Percentiles rank a stretch among this genome's conserved stretches.
phyloP scores from a whole-genome alignment of 2,888 invertebrate species.

The Acrocera orbiculus region DNA sequence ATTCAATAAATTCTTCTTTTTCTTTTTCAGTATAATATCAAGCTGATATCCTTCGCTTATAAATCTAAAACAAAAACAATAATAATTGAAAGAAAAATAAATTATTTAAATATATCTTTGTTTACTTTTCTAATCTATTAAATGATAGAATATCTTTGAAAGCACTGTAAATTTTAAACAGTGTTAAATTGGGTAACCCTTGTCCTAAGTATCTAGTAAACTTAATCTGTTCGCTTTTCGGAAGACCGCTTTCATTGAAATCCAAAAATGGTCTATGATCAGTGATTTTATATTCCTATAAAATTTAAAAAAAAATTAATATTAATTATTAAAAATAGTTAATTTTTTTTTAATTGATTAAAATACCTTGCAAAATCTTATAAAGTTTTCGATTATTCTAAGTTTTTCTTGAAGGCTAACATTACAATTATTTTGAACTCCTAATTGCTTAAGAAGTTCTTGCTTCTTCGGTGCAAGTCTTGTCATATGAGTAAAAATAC shows the following conservation, averaged over 20 bases:
- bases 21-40: slow-evolving; percentile 26
- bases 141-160: slow-evolving; percentile 27
- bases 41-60: slow-evolving; percentile 25
- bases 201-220: slow-evolving; percentile 31
- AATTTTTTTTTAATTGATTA: background rate
- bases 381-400: slow-evolving; percentile 32
- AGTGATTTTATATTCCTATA: slow-evolving; percentile 29
- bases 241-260: slow-evolving; percentile 31
- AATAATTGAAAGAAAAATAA: slow-evolving; percentile 1
- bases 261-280: slow-evolving; percentile 32
- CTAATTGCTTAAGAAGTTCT: slow-evolving; percentile 32
- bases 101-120: background rate
- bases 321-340: background rate
- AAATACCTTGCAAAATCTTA: slow-evolving; percentile 30
- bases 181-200: slow-evolving; percentile 29
- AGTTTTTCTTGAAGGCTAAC: slow-evolving; percentile 32
- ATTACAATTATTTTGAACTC: slow-evolving; percentile 32
- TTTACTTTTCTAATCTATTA: slow-evolving; percentile 27
- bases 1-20: slow-evolving; percentile 27
- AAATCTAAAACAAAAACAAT: slow-evolving; percentile 16
- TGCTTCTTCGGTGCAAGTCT: slow-evolving; percentile 31
- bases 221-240: slow-evolving; percentile 30
- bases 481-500: slow-evolving; percentile 28
- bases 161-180: slow-evolving; percentile 29
- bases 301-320: background rate